A percentile compares a stretch with the other conserved stretches of the same genome.
These are phyloP conservation scores for Mizuhopecten yessoensis DNA, from an alignment of 1,140 invertebrate genomes.

Conservation along the genomic window DNA sequence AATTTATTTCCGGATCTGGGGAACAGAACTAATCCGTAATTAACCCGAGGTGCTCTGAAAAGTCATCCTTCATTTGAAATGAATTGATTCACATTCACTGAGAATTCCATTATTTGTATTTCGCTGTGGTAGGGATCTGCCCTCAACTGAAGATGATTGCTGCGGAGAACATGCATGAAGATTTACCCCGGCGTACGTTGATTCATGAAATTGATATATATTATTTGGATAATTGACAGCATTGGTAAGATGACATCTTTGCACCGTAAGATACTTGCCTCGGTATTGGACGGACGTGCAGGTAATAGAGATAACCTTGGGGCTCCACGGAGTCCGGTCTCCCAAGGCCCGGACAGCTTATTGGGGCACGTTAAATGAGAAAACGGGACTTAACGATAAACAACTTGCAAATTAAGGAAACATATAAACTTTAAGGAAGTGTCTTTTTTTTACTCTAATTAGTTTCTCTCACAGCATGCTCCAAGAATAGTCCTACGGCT, in stretches of 20 bases:
- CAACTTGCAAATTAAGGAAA: background rate
- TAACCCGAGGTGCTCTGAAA: background rate
- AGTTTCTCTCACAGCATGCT: slow-evolving; percentile 24
- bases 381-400: slow-evolving; percentile 8
- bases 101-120: background rate
- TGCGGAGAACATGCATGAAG: background rate
- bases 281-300: background rate
- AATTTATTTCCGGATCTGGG: slow-evolving; percentile 15
- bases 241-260: background rate
- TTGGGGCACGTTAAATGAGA: background rate
- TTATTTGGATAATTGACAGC: slow-evolving; percentile 32
- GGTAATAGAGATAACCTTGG: background rate
- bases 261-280: background rate
- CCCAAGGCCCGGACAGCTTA: background rate
- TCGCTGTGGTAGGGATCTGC: background rate
- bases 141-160: slow-evolving; percentile 1
- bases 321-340: background rate
- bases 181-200: background rate
- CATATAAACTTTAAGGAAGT: background rate
- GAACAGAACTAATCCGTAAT: background rate
- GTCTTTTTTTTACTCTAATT: background rate
- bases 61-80: background rate
- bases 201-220: slow-evolving; percentile 28
- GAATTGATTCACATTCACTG: slow-evolving; percentile 10
- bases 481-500: background rate